Evolutionary conservation across 2,888 invertebrate genomes (phyloP).

Genomic region (Erynnis tages): DNA sequence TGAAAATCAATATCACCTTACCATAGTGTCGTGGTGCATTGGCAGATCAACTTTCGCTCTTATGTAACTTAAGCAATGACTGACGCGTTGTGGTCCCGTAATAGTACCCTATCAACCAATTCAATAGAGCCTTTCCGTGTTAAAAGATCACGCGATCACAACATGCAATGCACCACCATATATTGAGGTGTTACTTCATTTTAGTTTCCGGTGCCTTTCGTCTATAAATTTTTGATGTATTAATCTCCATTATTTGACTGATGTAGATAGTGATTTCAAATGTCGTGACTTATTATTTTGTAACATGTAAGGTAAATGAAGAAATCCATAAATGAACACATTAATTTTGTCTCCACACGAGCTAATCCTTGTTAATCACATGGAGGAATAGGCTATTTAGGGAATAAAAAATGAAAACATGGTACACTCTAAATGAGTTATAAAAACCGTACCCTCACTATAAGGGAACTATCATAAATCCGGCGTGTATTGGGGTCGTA

Average conservation of each 20-base stretch:
- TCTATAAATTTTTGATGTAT: too few relatives aligned
- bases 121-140: slow-evolving; percentile 62
- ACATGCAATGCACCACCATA: slow-evolving; percentile 48
- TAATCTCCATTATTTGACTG: too few relatives aligned
- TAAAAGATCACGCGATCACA: slow-evolving; percentile 68
- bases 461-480: slow-evolving; percentile 68
- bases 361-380: slow-evolving; percentile 10
- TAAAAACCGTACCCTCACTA: slow-evolving; percentile 66
- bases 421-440: slow-evolving; percentile 68
- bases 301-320: too few relatives aligned
- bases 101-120: slow-evolving; percentile 59
- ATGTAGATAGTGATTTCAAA: too few relatives aligned
- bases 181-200: slow-evolving; percentile 42
- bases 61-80: slow-evolving; percentile 59
- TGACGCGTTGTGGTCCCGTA: slow-evolving; percentile 65
- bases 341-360: slow-evolving; percentile 14
- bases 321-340: slow-evolving; percentile 3
- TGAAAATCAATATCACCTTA: slow-evolving; percentile 10
- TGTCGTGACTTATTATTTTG: too few relatives aligned
- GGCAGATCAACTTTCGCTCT: slow-evolving; percentile 54
- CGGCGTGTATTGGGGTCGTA: slow-evolving; percentile 64
- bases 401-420: slow-evolving; percentile 47
- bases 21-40: slow-evolving; percentile 20
- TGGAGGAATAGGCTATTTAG: slow-evolving; percentile 17
- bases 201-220: slow-evolving; percentile 10